Conservation (phyloP, 1,140 invertebrate genomes). For the Calephelis nemesis region DNA sequence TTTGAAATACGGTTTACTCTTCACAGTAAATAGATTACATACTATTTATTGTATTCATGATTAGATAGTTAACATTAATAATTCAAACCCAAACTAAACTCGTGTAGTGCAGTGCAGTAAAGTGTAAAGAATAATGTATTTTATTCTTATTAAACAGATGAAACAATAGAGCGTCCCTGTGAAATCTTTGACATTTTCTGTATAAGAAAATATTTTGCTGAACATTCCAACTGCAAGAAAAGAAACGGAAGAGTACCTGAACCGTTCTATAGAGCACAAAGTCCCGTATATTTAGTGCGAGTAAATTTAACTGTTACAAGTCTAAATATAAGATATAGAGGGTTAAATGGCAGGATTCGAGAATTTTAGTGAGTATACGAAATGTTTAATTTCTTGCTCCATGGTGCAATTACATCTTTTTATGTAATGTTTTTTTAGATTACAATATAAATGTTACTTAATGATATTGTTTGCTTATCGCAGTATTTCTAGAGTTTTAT, state of each 20-base stretch:
- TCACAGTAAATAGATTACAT: too few relatives aligned
- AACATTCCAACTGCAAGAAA: constrained; percentile 25
- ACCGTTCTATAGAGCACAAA: constrained; percentile 20
- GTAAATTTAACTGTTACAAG: constrained; percentile 24
- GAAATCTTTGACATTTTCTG: constrained; percentile 27
- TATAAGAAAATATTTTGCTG: constrained; percentile 31
- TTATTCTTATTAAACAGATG: background rate
- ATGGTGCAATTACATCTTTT: background rate
- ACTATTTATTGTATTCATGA: too few relatives aligned
- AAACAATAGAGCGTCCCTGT: constrained; percentile 29
- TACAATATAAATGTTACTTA: background rate
- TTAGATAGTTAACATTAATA: too few relatives aligned
- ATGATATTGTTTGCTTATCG: too few relatives aligned
- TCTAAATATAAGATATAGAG: background rate
- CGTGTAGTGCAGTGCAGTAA: too few relatives aligned
- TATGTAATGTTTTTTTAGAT: too few relatives aligned
- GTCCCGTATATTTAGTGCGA: constrained; percentile 10
- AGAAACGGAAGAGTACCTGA: constrained; percentile 27
- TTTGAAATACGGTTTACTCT: too few relatives aligned
- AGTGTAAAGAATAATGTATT: too few relatives aligned
- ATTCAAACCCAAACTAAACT: too few relatives aligned
- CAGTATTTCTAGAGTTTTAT: too few relatives aligned
- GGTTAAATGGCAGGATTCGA: constrained; percentile 18
- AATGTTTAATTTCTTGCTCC: background rate
- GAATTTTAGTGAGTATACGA: constrained; percentile 29